Base-by-base conservation (phyloP, 2,113 vertebrate genomes). In the Uria lomvia region DNA sequence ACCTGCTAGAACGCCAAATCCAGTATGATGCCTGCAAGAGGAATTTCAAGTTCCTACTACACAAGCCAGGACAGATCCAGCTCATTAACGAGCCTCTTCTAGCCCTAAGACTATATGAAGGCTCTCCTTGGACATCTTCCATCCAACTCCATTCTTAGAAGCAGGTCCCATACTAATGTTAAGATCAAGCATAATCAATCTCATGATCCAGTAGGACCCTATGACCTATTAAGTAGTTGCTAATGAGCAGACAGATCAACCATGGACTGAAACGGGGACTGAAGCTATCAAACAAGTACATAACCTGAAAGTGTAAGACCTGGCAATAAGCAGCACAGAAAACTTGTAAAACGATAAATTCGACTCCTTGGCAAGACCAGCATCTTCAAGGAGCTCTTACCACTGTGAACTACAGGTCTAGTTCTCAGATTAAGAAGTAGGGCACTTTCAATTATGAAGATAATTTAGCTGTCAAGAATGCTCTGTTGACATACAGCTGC, bases 1-100 rank as follows among this genome's bases (percentile, higher is more conserved):
- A 98, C 98, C 98, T 94, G 96, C 98, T 98, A 98, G 98, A 98
- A 97, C 0, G 87, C 98, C 97, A 95, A 74, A 96, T 98, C 94
- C 96, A 70, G 75, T 9, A 74, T 14, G 72, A 88, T 90, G 96
- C 96, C 97, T 97, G 96, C 92, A 90, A 90, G 95, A 94, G 96
- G 96, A 95, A 75, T 95, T 88, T 66, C 73, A 82, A 85, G 60
- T 92, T 94, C 89, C 96, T 96, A 91, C 89, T 90, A 59, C 55
- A 91, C 77, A 74, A 55, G 85, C 81, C 96, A 97, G 92, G 92
- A 96, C 27, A 87, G 67, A 88, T 80, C 42, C 94, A 90, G 93
- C 86, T 89, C 79, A 36, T 70, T 58, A 88, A 79, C 0, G 1
- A 86, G 63, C 74, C 86, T 85, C 80, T 95, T 75, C 90, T 77